Evolutionary conservation across 2,797 vertebrate species (phyloP).

Genomic region (Trematomus bernacchii): DNA sequence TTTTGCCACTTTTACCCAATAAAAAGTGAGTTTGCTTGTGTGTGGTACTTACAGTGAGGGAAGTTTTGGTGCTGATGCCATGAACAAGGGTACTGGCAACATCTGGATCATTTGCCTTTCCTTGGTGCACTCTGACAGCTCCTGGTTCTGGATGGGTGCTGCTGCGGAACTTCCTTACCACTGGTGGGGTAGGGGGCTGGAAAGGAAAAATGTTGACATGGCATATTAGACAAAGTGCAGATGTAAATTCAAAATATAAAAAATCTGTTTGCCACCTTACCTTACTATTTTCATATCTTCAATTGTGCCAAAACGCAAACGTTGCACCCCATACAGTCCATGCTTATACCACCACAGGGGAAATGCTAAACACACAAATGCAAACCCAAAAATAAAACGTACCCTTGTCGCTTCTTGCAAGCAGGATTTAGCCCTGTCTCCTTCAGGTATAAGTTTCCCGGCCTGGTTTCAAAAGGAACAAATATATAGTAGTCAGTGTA

Average conservation of each 20-base stretch:
- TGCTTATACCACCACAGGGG: background rate
- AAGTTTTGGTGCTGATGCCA: slow-evolving; percentile 76
- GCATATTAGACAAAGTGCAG: background rate
- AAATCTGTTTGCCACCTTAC: background rate
- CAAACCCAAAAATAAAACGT: slow-evolving; percentile 10
- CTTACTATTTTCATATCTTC: background rate
- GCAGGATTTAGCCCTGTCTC: slow-evolving; percentile 75
- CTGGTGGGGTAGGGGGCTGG: slow-evolving; percentile 86
- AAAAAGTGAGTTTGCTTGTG: background rate
- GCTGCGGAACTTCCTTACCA: slow-evolving; percentile 84
- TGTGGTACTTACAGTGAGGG: slow-evolving; percentile 80
- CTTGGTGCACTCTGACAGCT: slow-evolving; percentile 82
- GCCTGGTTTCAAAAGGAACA: slow-evolving; percentile 76
- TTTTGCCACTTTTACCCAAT: background rate
- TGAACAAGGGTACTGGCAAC: slow-evolving; percentile 84
- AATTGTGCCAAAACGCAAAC: background rate
- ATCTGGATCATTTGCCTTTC: slow-evolving; percentile 88
- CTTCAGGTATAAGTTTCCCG: slow-evolving; percentile 79
- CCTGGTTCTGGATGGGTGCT: slow-evolving; percentile 84
- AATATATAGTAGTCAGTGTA: background rate
- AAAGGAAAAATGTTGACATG: background rate
- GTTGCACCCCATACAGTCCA: no score
- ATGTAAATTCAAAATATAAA: background rate
- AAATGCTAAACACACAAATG: background rate
- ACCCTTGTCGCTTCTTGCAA: slow-evolving; percentile 85